These are phyloP conservation scores for Stigmatopora argus DNA, from an alignment of 2,113 vertebrate species.

Conservation along the genomic window DNA sequence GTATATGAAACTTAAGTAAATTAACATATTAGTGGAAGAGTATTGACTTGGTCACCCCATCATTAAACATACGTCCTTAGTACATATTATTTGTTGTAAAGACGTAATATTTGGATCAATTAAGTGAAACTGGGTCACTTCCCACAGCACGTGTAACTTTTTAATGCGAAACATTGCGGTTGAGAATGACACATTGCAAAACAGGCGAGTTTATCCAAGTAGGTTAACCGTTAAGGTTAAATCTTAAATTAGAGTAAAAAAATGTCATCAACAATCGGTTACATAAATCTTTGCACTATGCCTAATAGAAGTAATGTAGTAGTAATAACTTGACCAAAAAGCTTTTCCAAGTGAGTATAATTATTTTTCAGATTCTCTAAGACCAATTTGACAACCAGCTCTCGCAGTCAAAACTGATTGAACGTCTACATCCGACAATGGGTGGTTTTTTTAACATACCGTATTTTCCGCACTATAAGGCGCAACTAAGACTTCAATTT, in stretches of 20 bases:
- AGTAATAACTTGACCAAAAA: neutral
- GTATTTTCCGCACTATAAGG: no score
- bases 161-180: neutral
- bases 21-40: neutral
- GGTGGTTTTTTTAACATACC: no score
- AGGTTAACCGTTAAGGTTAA: neutral
- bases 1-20: neutral
- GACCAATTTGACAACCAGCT: no score
- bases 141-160: neutral
- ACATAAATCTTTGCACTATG: slow-evolving; percentile 1
- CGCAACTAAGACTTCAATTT: no score
- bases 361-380: no score
- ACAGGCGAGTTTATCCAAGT: neutral
- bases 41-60: neutral
- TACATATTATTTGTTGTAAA: neutral
- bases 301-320: neutral
- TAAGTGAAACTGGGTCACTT: neutral
- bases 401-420: no score
- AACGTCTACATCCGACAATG: no score
- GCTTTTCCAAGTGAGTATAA: no score
- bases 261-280: neutral
- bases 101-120: neutral
- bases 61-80: neutral
- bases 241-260: neutral
- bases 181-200: neutral